phyloP scores from a whole-genome alignment of 2,113 vertebrate genomes.

The Emydura subglobosa region DNA sequence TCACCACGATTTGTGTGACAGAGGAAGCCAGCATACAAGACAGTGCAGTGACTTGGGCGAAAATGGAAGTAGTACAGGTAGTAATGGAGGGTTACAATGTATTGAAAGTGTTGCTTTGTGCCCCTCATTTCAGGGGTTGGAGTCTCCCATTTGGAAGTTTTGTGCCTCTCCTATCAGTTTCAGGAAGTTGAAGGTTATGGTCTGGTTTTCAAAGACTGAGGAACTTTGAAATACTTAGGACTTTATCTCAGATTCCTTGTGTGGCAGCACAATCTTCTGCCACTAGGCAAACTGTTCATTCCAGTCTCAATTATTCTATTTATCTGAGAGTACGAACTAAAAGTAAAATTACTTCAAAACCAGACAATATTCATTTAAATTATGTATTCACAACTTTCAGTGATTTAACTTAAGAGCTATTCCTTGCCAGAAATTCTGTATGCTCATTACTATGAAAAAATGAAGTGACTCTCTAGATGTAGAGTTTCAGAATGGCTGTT shows the following conservation, averaged over 20 bases:
- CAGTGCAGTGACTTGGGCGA: background rate
- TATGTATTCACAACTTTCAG: background rate
- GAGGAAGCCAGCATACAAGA: background rate
- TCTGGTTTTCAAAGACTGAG: background rate
- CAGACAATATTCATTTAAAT: background rate
- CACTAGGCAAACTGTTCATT: background rate
- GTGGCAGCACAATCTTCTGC: rapidly evolving
- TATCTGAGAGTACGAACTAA: background rate
- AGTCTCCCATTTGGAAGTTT: background rate
- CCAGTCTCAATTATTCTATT: rapidly evolving
- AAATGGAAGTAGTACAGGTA: background rate
- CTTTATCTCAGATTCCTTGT: background rate
- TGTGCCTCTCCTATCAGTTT: background rate
- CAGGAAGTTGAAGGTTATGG: background rate
- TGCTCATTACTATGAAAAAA: background rate
- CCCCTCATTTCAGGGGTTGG: background rate
- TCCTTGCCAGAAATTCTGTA: background rate
- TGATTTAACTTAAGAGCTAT: background rate
- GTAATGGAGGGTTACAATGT: background rate
- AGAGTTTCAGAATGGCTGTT: background rate
- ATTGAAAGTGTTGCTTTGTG: background rate
- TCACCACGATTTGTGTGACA: background rate
- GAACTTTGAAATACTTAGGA: rapidly evolving
- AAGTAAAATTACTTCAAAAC: background rate
- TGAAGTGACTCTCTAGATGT: background rate